These are phyloP conservation scores for Limanda limanda DNA, from an alignment of 2,113 vertebrate species.

Conservation along the genomic window DNA sequence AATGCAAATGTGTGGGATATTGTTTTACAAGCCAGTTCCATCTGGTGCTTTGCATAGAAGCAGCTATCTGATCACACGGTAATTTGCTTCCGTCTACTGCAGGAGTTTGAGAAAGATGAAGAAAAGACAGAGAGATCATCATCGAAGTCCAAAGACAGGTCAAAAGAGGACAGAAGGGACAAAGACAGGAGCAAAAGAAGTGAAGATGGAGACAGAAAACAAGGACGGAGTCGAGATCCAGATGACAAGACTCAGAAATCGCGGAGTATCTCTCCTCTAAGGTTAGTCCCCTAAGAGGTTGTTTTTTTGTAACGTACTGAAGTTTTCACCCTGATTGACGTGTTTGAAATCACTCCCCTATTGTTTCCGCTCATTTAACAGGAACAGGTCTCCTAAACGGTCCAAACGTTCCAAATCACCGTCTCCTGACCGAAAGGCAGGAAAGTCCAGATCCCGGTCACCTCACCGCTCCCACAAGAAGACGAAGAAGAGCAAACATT, in stretches of 20 bases:
- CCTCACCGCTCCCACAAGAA: conserved; percentile 86
- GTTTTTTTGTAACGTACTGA: background rate
- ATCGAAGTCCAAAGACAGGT: conserved; percentile 75
- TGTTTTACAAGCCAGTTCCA: background rate
- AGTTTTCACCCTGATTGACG: background rate
- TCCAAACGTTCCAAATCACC: conserved; percentile 83
- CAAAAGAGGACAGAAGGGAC: conserved; percentile 78
- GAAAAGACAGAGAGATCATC: conserved; percentile 71
- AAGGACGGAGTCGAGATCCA: conserved; percentile 66
- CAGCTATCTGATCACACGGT: background rate
- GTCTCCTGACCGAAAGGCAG: conserved; percentile 73
- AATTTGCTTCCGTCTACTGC: background rate
- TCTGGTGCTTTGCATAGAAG: background rate
- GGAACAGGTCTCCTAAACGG: conserved; percentile 79
- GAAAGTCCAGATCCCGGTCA: conserved; percentile 79
- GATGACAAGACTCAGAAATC: conserved; percentile 68
- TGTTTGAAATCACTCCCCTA: background rate
- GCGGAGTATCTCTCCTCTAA: conserved; percentile 70
- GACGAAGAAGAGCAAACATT: conserved; percentile 86
- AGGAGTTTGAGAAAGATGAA: conserved; percentile 85
- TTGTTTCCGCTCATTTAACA: conserved; percentile 33
- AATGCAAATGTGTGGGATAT: background rate
- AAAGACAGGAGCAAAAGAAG: conserved; percentile 76
- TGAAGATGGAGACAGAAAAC: conserved; percentile 70
- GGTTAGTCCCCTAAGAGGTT: conserved; percentile 49